Conservation (phyloP, 2,113 vertebrate species). For the Nicator chloris region DNA sequence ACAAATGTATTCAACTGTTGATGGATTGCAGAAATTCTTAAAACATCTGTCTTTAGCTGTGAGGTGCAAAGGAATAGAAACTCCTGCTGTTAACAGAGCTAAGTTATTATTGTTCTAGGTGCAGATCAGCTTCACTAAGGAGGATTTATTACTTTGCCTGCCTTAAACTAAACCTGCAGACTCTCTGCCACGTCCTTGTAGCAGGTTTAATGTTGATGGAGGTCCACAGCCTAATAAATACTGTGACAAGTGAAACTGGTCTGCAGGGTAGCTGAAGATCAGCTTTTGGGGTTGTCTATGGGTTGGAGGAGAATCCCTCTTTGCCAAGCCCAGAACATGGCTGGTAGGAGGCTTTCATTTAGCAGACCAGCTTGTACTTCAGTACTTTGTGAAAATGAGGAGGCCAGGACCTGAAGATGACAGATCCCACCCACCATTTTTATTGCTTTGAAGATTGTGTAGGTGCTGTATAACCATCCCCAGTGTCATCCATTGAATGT, state of each 20-base stretch:
- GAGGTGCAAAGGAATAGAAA: background rate
- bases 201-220: background rate
- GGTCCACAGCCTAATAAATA: background rate
- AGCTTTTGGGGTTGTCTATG: background rate
- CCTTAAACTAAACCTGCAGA: background rate
- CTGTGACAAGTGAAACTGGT: background rate
- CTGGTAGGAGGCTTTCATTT: background rate
- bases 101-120: background rate
- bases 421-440: background rate
- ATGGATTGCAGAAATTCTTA: background rate
- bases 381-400: background rate
- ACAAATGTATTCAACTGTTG: background rate
- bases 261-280: background rate
- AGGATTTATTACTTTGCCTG: background rate
- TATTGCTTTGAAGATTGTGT: background rate
- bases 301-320: background rate
- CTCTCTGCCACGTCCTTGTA: background rate
- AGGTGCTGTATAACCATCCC: background rate
- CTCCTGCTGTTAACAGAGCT: background rate
- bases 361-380: background rate
- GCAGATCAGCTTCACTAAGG: background rate
- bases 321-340: background rate
- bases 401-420: background rate
- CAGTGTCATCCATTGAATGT: background rate
- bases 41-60: background rate